Percentiles rank a stretch among this genome's conserved stretches.
Evolutionary conservation across 2,888 invertebrate genomes (phyloP).

Genomic region (Ormyrus labotus): DNA sequence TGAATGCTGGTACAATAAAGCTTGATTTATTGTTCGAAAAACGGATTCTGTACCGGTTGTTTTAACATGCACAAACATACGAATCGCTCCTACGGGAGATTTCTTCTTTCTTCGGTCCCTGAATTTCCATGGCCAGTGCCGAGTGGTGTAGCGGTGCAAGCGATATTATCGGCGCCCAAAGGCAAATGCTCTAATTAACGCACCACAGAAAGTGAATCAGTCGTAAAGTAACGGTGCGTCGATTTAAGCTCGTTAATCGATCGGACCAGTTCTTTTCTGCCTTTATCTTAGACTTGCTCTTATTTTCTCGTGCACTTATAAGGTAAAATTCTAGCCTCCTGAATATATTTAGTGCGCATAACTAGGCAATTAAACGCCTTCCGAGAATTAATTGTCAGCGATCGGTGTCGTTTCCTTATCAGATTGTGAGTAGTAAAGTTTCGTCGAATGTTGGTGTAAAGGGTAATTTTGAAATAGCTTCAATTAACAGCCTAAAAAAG

Average conservation of each 20-base stretch:
- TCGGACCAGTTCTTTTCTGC: conserved; percentile 2
- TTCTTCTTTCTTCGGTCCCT: too few species aligned
- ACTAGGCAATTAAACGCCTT: neutral
- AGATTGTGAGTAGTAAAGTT: neutral
- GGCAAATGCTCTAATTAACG: conserved; percentile 34
- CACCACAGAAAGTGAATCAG: conserved; percentile 38
- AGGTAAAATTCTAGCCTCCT: neutral
- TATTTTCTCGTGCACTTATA: conserved; percentile 25
- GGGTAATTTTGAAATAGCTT: neutral
- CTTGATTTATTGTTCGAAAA: too few species aligned
- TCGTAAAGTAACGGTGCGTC: neutral
- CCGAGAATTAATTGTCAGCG: conserved; percentile 2
- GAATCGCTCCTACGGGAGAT: too few species aligned
- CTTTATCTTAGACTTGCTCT: conserved; percentile 40
- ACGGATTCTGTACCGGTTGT: too few species aligned
- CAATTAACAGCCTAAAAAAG: neutral
- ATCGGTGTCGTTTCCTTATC: neutral
- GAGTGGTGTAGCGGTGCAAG: too few species aligned
- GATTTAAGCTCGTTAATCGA: conserved; percentile 21
- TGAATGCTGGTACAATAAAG: too few species aligned
- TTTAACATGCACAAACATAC: too few species aligned
- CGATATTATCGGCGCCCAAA: conserved; percentile 32
- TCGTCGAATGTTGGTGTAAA: neutral
- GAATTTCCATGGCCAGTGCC: too few species aligned
- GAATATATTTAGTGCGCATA: neutral